Conservation (phyloP, 1,140 invertebrate genomes). For the Caenorhabditis elegans region WBcel235 BX284603.4:6142501-6143000, state of each 20-base stretch:
- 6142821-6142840: conserved; percentile 56
- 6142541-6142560: conserved; percentile 86
- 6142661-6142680: conserved; percentile 74
- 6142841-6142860: conserved; percentile 61
- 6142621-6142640: conserved; percentile 78
- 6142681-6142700: conserved; percentile 71
- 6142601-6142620: conserved; percentile 74
- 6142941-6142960: conserved; percentile 31
- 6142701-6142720: conserved; percentile 85
- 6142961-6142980: conserved; percentile 80
- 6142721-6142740: conserved; percentile 85
- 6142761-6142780: conserved; percentile 88
- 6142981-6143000: conserved; percentile 84
- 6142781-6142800: conserved; percentile 69
- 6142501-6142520: conserved; percentile 83
- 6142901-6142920: conserved; percentile 17
- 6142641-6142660: conserved; percentile 80
- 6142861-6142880: conserved; percentile 82
- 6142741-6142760: conserved; percentile 87
- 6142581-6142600: conserved; percentile 76
- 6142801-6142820: not conserved
- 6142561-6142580: conserved; percentile 84
- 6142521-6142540: conserved; percentile 80
- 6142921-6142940: conserved; percentile 37
- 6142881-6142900: conserved; percentile 89